Percentiles rank a stretch among this genome's conserved stretches.
Evolutionary conservation across 1,140 invertebrate genomes (phyloP).

Genomic region (Octopus sinensis): DNA sequence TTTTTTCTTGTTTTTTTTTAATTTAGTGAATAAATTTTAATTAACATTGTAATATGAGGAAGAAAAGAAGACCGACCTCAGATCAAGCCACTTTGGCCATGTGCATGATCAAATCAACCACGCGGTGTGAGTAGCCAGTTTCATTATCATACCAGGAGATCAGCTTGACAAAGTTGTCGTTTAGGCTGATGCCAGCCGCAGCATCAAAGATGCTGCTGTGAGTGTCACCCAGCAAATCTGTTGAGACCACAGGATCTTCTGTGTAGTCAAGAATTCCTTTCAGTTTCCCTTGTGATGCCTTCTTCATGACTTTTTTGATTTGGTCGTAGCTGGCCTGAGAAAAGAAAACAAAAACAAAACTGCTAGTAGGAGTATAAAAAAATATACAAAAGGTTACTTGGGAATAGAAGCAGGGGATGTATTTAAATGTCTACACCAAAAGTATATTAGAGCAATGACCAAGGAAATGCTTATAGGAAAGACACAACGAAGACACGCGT

Average conservation of each 20-base stretch:
- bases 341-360: background rate
- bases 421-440: too few species aligned
- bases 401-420: too few species aligned
- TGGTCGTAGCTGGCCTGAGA: slow-evolving; percentile 76
- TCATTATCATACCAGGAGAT: slow-evolving; percentile 86
- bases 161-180: slow-evolving; percentile 57
- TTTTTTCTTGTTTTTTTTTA: too few species aligned
- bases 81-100: slow-evolving; percentile 59
- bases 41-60: too few species aligned
- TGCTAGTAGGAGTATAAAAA: too few species aligned
- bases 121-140: slow-evolving; percentile 87
- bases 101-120: slow-evolving; percentile 88
- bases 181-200: slow-evolving; percentile 78
- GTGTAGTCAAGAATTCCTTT: slow-evolving; percentile 93
- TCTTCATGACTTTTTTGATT: slow-evolving; percentile 88
- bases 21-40: too few species aligned
- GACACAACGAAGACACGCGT: too few species aligned
- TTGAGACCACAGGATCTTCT: slow-evolving; percentile 88
- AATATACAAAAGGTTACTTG: too few species aligned
- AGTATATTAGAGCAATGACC: too few species aligned
- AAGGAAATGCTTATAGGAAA: too few species aligned
- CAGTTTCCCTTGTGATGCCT: slow-evolving; percentile 71
- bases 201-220: slow-evolving; percentile 92
- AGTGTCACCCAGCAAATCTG: slow-evolving; percentile 84
- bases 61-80: too few species aligned